Evolutionary conservation across 1,140 invertebrate species (phyloP), one percentile per base, ranked within the genome.

Genomic region (Formica exsecta): DNA sequence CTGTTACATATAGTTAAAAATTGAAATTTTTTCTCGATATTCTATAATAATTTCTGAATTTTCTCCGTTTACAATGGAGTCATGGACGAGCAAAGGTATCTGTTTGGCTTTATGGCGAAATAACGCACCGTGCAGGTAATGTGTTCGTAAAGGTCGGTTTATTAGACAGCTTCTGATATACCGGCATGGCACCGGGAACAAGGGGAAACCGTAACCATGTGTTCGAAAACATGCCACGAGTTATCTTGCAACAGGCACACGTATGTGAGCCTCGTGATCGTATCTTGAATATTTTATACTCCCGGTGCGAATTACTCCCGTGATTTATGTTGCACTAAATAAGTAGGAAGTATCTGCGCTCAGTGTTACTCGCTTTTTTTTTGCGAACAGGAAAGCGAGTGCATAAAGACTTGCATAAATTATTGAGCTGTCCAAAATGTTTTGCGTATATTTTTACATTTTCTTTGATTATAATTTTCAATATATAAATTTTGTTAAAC

Each of bases 231-330:
- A 22, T 36, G 68, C 29, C 19, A 16, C 64, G 48, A 19, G 48
- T 80, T 83, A 73, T 74, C 79, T 62, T 19, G 79, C 54, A 13
- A 54, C 66, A 25, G 29, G 13, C 41, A 61, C 25, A 51, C 3
- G 48, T 51, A 9, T 59, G 77, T 32, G 66, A 44, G 22, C 44
- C 16, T 51, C 79, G 54, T 36, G 79, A 83, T 83, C 54, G 68
- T 74, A 83, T 83, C 79, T 64, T 83, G 68, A 83, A 83, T 83
- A 83, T 74, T 73, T 83, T 83, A 83, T 74, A 74, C 41, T 44
- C 54, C 54, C 68, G 13, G 13, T 32, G 79, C 79, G 79, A 83
- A 83, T 83, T 74, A 73, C 79, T 38, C 7, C n/a, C 6, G 79
- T 61, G 68, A 83, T 83, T 61, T 54, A 74, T 44, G 71, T 41